Evolutionary conservation across 2,888 invertebrate species (phyloP).

Genomic region (Deilephila elpenor): DNA sequence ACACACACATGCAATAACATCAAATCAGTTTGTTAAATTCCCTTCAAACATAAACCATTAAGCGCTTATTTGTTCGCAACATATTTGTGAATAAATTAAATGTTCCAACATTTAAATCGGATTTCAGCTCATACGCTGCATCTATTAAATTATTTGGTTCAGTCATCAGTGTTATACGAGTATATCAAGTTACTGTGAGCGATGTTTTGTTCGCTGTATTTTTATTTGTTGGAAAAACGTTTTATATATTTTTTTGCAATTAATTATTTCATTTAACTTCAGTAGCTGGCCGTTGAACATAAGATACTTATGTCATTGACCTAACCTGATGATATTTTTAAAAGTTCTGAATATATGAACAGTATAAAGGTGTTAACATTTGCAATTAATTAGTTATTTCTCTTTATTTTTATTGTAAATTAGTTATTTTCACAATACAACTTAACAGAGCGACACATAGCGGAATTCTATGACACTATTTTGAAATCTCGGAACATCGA

Average conservation of each 20-base stretch:
- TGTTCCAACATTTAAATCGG: constrained; percentile 29
- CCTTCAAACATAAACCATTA: constrained; percentile 10
- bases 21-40: constrained; percentile 5
- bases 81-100: constrained; percentile 27
- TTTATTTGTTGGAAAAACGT: not conserved
- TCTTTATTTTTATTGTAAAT: too few relatives aligned
- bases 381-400: too few relatives aligned
- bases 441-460: too few relatives aligned
- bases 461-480: too few relatives aligned
- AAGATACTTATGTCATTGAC: too few relatives aligned
- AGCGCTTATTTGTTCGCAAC: constrained; percentile 16
- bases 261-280: too few relatives aligned
- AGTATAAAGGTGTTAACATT: too few relatives aligned
- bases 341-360: too few relatives aligned
- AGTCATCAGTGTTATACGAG: constrained; percentile 2
- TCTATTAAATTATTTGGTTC: constrained; percentile 11
- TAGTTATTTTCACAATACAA: too few relatives aligned
- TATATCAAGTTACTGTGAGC: not conserved
- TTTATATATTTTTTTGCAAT: not conserved
- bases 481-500: too few relatives aligned
- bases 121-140: constrained; percentile 18
- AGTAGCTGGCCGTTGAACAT: too few relatives aligned
- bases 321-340: too few relatives aligned
- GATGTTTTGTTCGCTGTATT: not conserved
- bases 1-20: not conserved